phyloP scores from a whole-genome alignment of 2,113 vertebrate genomes.

The Tenrec ecaudatus region DNA sequence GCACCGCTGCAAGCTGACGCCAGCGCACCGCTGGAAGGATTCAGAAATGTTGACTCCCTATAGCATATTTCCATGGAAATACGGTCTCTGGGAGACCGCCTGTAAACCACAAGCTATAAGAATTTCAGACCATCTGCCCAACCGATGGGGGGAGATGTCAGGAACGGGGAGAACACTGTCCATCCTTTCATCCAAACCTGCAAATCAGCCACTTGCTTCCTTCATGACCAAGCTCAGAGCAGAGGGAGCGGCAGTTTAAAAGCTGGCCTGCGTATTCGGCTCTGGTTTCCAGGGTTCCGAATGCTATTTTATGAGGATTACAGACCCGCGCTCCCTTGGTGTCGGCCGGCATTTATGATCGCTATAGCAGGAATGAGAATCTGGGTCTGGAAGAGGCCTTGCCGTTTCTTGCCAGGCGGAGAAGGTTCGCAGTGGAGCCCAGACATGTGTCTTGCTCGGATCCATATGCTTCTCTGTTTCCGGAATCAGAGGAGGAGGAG shows the following conservation, averaged over 20 bases:
- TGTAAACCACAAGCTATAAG: constrained; percentile 21
- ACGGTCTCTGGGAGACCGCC: constrained; percentile 40
- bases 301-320: constrained; percentile 85
- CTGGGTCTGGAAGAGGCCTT: constrained; percentile 81
- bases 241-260: constrained; percentile 74
- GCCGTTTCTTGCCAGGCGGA: constrained; percentile 81
- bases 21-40: neutral
- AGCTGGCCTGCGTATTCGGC: constrained; percentile 77
- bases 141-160: neutral
- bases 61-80: constrained; percentile 27
- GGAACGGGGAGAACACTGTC: neutral
- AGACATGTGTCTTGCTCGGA: constrained; percentile 80
- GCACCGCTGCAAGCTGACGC: neutral
- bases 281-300: constrained; percentile 84
- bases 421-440: constrained; percentile 82
- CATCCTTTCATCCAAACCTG: neutral
- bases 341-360: constrained; percentile 85
- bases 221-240: neutral
- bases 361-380: constrained; percentile 84
- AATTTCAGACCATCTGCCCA: constrained; percentile 18
- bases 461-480: constrained; percentile 77
- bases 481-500: constrained; percentile 75
- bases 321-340: constrained; percentile 85
- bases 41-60: constrained; percentile 15
- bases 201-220: neutral